Conservation (phyloP, 2,113 vertebrate species). For the Forbesichthys agassizii region DNA sequence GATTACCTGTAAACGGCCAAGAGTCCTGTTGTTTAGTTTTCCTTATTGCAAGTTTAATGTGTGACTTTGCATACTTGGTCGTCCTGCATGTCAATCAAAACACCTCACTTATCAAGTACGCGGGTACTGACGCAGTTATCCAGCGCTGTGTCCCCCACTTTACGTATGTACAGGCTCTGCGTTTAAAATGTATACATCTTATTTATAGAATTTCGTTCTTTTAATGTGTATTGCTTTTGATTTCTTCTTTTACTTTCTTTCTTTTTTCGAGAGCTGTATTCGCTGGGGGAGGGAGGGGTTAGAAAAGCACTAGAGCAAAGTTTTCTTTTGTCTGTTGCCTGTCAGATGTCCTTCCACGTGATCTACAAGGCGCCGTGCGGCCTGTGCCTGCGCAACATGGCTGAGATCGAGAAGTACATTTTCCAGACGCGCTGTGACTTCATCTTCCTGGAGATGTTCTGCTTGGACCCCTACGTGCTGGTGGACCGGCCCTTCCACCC, state of each 20-base stretch:
- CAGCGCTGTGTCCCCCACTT: too few species aligned
- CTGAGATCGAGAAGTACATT: constrained; percentile 93
- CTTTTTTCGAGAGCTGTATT: neutral
- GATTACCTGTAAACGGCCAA: too few species aligned
- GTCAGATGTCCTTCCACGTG: constrained; percentile 92
- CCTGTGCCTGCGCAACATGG: constrained; percentile 91
- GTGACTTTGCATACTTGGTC: too few species aligned
- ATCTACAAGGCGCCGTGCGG: constrained; percentile 96
- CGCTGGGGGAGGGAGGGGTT: neutral
- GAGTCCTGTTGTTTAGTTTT: too few species aligned
- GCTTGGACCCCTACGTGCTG: constrained; percentile 94
- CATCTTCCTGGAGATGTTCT: constrained; percentile 97
- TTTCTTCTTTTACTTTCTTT: neutral
- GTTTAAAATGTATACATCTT: too few species aligned
- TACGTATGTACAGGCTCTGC: too few species aligned
- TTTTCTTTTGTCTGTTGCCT: neutral
- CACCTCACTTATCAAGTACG: too few species aligned
- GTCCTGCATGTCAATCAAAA: too few species aligned
- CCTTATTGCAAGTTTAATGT: too few species aligned
- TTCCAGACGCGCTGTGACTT: constrained; percentile 92
- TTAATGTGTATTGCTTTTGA: neutral
- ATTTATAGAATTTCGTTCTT: too few species aligned
- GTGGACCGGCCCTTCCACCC: constrained; percentile 95
- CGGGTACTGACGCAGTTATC: too few species aligned
- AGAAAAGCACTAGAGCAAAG: neutral